A percentile compares a stretch with the other conserved stretches of the same genome.
Conservation (phyloP, 30 jellyfish, hydroid and myxozoan species). For the Calvadosia cruxmelitensis region DNA sequence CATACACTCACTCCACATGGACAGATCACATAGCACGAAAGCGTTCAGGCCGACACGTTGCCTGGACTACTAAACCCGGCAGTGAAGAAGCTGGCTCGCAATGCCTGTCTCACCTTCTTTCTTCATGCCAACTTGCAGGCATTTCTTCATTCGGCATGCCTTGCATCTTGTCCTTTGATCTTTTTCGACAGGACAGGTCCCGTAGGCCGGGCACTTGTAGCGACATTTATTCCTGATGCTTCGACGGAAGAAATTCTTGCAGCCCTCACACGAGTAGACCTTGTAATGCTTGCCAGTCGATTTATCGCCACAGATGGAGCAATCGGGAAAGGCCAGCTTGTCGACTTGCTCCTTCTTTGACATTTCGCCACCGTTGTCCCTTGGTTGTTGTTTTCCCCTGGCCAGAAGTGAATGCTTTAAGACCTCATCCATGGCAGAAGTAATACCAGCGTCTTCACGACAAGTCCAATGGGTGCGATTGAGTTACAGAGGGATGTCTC, state of each 20-base stretch:
- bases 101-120: slow-evolving; percentile 91
- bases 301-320: slow-evolving; percentile 80
- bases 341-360: slow-evolving; percentile 15
- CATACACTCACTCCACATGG: no score
- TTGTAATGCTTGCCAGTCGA: slow-evolving; percentile 90
- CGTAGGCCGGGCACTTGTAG: slow-evolving; percentile 93
- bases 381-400: background rate
- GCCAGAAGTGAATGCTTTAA: no score
- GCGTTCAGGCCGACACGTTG: no score
- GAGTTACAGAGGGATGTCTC: no score
- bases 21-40: no score
- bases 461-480: no score
- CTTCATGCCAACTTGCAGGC: slow-evolving; percentile 83
- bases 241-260: slow-evolving; percentile 92
- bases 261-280: slow-evolving; percentile 92
- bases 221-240: slow-evolving; percentile 75
- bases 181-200: slow-evolving; percentile 86
- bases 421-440: no score
- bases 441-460: no score
- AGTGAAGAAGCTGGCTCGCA: no score
- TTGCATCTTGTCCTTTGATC: slow-evolving; percentile 88
- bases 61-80: no score
- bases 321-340: slow-evolving; percentile 19
- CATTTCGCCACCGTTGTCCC: background rate
- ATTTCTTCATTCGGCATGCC: slow-evolving; percentile 85